Conservation (phyloP, 2,888 invertebrate species). For the Syrista parreyssii region DNA sequence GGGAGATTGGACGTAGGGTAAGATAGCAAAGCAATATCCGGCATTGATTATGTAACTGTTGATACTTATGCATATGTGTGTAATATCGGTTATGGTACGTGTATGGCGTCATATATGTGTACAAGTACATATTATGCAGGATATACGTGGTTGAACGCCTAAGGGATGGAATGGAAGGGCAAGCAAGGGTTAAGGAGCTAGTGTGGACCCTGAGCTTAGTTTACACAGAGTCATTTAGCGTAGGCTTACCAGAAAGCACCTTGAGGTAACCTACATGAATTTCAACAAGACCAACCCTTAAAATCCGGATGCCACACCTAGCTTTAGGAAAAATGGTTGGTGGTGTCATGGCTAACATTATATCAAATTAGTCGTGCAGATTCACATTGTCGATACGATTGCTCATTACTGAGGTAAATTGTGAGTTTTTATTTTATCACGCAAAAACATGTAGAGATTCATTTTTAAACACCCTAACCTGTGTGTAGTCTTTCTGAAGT, state of each 20-base stretch:
- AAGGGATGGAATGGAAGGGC: background rate
- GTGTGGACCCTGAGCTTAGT: slow-evolving; percentile 11
- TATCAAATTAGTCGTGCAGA: background rate
- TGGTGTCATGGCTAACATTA: background rate
- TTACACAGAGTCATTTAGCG: slow-evolving; percentile 21
- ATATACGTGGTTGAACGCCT: background rate
- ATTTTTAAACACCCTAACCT: too few relatives aligned
- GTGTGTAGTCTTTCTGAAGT: too few relatives aligned
- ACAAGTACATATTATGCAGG: background rate
- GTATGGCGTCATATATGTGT: background rate
- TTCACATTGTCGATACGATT: background rate
- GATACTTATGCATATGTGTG: background rate
- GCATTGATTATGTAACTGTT: background rate
- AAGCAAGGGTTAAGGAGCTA: slow-evolving; percentile 3
- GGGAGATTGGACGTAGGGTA: background rate
- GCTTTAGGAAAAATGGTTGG: background rate
- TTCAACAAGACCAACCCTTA: slow-evolving; percentile 10
- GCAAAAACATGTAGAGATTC: too few relatives aligned
- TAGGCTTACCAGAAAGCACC: slow-evolving; percentile 21
- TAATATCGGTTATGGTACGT: background rate
- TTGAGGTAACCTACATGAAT: slow-evolving; percentile 12
- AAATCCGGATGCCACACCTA: background rate
- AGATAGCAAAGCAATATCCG: background rate
- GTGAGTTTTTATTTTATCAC: too few relatives aligned
- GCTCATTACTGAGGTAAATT: too few relatives aligned